phyloP scores from a whole-genome alignment of 1,140 invertebrate genomes.

The Drosophila tsacasi region DNA sequence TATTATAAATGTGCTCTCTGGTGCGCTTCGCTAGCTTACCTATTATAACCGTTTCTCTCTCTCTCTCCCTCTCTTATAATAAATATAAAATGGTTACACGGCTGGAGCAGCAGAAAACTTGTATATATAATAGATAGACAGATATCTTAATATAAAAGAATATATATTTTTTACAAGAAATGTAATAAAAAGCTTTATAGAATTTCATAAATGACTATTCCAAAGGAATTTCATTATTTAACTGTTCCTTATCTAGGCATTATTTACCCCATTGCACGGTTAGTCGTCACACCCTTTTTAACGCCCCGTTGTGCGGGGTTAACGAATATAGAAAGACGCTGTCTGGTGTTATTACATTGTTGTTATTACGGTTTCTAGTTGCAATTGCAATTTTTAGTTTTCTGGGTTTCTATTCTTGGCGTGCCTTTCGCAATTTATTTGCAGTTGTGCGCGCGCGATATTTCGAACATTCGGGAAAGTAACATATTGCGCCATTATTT shows the following conservation, averaged over 20 bases:
- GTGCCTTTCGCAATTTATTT: slow-evolving; percentile 77
- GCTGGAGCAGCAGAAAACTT: too few relatives aligned
- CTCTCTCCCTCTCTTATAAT: too few relatives aligned
- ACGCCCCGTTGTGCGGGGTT: slow-evolving; percentile 9
- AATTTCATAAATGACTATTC: neutral
- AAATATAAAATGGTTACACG: too few relatives aligned
- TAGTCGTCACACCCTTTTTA: slow-evolving; percentile 33
- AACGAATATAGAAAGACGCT: slow-evolving; percentile 30
- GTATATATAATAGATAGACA: too few relatives aligned
- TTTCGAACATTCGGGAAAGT: slow-evolving; percentile 44
- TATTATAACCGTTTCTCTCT: too few relatives aligned
- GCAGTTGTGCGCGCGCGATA: slow-evolving; percentile 59
- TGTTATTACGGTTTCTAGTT: slow-evolving; percentile 37
- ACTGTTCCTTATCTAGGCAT: neutral
- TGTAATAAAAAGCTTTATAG: neutral
- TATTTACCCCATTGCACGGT: slow-evolving; percentile 3
- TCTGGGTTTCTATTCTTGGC: slow-evolving; percentile 36
- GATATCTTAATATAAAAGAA: too few relatives aligned
- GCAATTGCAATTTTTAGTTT: slow-evolving; percentile 11
- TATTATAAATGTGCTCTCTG: too few relatives aligned
- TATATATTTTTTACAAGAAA: neutral
- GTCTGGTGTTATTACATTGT: slow-evolving; percentile 39
- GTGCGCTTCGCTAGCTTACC: too few relatives aligned
- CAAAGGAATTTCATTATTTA: neutral
- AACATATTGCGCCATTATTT: slow-evolving; percentile 26